Evolutionary conservation across 2,888 invertebrate genomes (phyloP), one percentile per base, ranked within the genome.

Genomic region (Pseudococcus viburni): DNA sequence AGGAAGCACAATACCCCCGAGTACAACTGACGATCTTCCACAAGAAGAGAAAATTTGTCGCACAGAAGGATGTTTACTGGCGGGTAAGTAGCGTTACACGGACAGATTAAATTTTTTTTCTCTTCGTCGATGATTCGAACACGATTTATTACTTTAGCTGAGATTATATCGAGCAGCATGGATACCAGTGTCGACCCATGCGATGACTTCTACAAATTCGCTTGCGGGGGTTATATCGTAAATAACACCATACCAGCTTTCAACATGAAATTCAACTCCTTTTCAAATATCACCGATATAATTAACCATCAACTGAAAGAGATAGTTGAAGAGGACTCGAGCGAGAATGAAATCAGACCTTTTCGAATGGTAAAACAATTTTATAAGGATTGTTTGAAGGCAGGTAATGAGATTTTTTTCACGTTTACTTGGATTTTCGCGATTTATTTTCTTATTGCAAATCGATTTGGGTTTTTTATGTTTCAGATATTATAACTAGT

Each of bases 171-270:
- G 9, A 80, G 80, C 42, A 80, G 80, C 80, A 80, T 80, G 80
- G 80, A 80, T 42, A 80, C 39, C 80, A 80, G 80, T 80, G 80
- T 80, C n/a, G 42, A 80, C 80, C 80, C 80, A 8, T 80, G 80
- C 42, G 80, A 80, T 42, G 80, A 80, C 22, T 80, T 80, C n/a
- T 80, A 80, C 26, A 80, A 80, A 80, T 80, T 80, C 42, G 80
- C 80, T 80, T 80, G 80, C 80, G 80, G 80, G 9, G 80, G 80
- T 80, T 80, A 80, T 11, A 80, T 80, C n/a, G 42, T 42, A 33
- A 80, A 80, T 80, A 80, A 80, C 19, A 80, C 39, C 7, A 80
- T 80, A 26, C 80, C 80, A 39, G 26, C 80, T 80, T 80, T 80
- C 42, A 80, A 39, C 15, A 80, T 42, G 80, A 80, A 80, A 80